These are phyloP conservation scores for Todiramphus saurophagus DNA, from an alignment of 2,113 vertebrate species.

Conservation along the genomic window DNA sequence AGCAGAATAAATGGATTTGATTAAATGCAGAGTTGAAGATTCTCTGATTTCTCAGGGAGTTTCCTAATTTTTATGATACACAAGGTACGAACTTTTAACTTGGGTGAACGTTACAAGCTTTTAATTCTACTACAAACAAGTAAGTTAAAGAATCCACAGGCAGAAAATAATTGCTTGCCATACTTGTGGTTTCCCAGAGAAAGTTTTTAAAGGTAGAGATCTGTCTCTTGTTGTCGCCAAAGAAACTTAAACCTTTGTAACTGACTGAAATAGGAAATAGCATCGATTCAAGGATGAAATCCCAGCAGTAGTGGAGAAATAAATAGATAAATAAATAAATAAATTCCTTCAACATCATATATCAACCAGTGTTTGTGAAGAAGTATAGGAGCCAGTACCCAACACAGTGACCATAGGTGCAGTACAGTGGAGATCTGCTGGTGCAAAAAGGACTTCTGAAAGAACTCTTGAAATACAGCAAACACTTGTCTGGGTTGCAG, in stretches of 20 bases:
- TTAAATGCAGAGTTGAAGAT: constrained; percentile 35
- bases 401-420: fast-evolving
- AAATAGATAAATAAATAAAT: not conserved
- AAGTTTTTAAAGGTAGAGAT: not conserved
- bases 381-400: not conserved
- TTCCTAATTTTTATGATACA: not conserved
- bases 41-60: not conserved
- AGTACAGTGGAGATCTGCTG: not conserved
- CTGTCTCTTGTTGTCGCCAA: not conserved
- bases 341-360: not conserved
- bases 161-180: not conserved
- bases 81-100: not conserved
- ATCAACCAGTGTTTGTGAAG: not conserved
- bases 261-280: not conserved
- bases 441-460: not conserved
- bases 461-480: not conserved
- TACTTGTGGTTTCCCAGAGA: not conserved
- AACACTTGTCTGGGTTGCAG: not conserved
- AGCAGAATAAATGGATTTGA: constrained; percentile 16
- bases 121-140: not conserved
- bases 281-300: not conserved
- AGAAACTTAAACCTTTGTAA: not conserved
- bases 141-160: not conserved
- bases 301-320: not conserved
- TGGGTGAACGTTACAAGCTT: not conserved